Evolutionary conservation across 2,797 vertebrate genomes (phyloP), one percentile per base, ranked within the genome.

Genomic region (Lepilemur septentrionalis): DNA sequence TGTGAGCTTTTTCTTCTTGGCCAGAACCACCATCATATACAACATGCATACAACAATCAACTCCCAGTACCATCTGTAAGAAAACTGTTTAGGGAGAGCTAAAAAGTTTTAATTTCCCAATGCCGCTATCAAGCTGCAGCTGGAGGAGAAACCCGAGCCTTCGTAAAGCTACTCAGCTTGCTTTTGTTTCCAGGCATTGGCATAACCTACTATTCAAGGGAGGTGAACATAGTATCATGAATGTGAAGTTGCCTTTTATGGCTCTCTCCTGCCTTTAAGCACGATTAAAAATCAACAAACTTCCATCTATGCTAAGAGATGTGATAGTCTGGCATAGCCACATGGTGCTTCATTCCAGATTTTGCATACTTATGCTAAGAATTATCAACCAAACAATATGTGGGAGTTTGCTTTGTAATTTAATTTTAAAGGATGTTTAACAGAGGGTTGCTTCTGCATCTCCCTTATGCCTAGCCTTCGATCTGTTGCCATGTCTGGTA

Each of bases 71-170:
- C 97, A 98, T 98, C 97, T 98, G 96, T 86, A 98, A 95, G 97
- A 97, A 97, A n/a, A 94, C 82, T 96, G 97, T 95, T 94, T 59
- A 75, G 97, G 97, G 98, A 98, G 65, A 97, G 78, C 50, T 12
- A 95, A 46, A 70, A 98, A 97, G 89, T 95, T 98, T 98, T 98
- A 91, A 98, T 98, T 98, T 98, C 98, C 97, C 98, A 96, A 18
- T 41, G 90, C 93, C 69, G 80, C 96, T 91, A 96, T 98, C 95
- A 95, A 89, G 35, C 89, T 89, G 94, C 97, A 98, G 97, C 98
- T 98, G 97, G 76, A 97, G 83, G 41, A 95, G 87, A 41, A 79
- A 57, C 32, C 91, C 0, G 0, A n/a, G 92, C 59, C 91, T 97
- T 88, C 88, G 48, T 93, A 67, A 92, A 96, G 89, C 97, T 84